Base-by-base conservation (phyloP, 2,888 invertebrate genomes). In the Patella pellucida region DNA sequence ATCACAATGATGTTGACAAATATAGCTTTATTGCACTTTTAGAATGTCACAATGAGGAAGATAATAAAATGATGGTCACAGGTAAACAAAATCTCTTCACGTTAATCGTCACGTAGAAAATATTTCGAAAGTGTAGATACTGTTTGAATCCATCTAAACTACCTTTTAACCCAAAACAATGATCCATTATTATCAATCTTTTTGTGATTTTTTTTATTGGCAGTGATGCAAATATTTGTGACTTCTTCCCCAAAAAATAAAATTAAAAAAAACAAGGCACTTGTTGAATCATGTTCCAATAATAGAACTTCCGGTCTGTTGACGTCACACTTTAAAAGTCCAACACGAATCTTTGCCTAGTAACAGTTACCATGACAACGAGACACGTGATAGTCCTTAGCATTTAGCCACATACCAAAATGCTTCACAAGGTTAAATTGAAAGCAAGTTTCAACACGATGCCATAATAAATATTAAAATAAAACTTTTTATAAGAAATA, bases 401-500 rank as follows among this genome's bases (percentile, higher is more conserved):
- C 62, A 23, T 62, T 41, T 62, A 62, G 62, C 62, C 62, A 62
- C 62, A 62, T 62, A 19, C 62, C 62, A 62, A 62, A 23, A 62
- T 62, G 62, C 62, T 62, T 62, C 19, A 62, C 23, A 62, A 23
- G 19, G 23, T 23, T 23, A 62, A 71, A 52, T 75, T 71, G 71
- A 71, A 62, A 68, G 74, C 74, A 74, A 74, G 67, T 71, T 54
- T 72, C 71, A 75, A 75, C 75, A 54, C 67, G 52, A 69, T 75
- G 75, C 75, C 71, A 68, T 75, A 75, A 74, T 71, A 67, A 71
- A 52, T 68, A 41, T 41, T 41, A 75, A 72, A 68, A 68, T 72
- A 68, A 75, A 75, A 56, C 52, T 75, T 71, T 62, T 23, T 62
- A 62, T 23, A 62, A 62, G 62, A 62, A 62, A 62, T 41, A 62